phyloP scores from a whole-genome alignment of 2,888 invertebrate species.

The Gandaritis pyraliata region DNA sequence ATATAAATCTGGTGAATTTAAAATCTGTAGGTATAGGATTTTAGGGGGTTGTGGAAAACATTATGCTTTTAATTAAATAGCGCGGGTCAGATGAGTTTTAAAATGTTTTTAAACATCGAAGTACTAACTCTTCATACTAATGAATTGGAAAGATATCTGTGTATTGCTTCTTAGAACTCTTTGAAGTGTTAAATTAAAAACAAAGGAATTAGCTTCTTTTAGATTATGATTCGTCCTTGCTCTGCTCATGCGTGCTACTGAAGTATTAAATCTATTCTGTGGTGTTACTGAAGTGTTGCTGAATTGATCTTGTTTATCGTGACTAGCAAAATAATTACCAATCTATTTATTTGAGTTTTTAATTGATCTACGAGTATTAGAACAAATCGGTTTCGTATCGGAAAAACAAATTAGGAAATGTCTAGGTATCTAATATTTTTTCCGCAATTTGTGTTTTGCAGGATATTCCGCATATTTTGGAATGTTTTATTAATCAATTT shows the following conservation, averaged over 20 bases:
- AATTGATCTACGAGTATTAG: slow-evolving; percentile 11
- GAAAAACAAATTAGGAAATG: slow-evolving; percentile 16
- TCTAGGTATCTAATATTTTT: neutral
- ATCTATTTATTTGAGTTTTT: slow-evolving; percentile 21
- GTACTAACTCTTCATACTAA: too few species aligned
- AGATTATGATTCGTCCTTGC: slow-evolving; percentile 26
- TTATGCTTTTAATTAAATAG: too few species aligned
- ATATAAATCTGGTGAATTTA: too few species aligned
- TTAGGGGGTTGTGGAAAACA: too few species aligned
- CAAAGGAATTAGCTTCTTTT: slow-evolving; percentile 25
- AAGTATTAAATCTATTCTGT: too few species aligned
- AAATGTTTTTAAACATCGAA: too few species aligned
- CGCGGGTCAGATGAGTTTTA: too few species aligned
- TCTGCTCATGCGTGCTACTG: slow-evolving; percentile 27
- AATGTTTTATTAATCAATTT: neutral
- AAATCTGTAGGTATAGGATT: too few species aligned
- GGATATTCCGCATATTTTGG: slow-evolving; percentile 1
- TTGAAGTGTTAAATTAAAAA: slow-evolving; percentile 25
- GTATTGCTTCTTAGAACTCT: slow-evolving; percentile 2
- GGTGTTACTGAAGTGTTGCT: slow-evolving; percentile 25
- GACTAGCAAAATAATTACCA: slow-evolving; percentile 13
- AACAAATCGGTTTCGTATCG: slow-evolving; percentile 7
- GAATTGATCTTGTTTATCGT: slow-evolving; percentile 22
- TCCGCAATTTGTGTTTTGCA: slow-evolving; percentile 6
- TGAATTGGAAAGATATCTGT: too few species aligned